These are phyloP conservation scores for Leptodactylus fallax DNA, from an alignment of 2,797 vertebrate species.

Conservation along the genomic window DNA sequence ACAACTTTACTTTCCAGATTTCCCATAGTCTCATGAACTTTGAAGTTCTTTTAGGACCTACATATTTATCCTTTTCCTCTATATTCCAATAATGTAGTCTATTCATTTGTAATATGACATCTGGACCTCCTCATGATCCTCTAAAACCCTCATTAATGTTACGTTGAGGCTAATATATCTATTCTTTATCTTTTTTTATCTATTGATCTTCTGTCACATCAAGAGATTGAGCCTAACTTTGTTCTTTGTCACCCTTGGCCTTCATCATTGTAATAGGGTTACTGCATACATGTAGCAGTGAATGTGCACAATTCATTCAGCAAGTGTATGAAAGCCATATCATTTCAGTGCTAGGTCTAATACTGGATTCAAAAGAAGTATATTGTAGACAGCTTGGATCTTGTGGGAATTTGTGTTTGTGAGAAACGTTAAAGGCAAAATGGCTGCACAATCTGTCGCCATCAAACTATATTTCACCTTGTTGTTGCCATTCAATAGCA, in stretches of 20 bases:
- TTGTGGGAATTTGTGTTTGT: conserved; percentile 32
- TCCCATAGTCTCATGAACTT: conserved; percentile 17
- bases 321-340: not conserved
- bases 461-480: conserved; percentile 16
- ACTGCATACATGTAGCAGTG: not conserved
- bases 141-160: conserved; percentile 14
- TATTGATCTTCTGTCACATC: conserved; percentile 30
- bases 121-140: not conserved
- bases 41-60: not conserved
- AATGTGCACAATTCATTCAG: conserved; percentile 14
- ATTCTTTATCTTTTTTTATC: not conserved
- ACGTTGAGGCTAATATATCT: conserved; percentile 9
- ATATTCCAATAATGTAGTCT: conserved; percentile 12
- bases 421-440: conserved; percentile 23
- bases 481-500: conserved; percentile 6
- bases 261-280: conserved; percentile 21
- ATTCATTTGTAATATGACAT: conserved; percentile 15
- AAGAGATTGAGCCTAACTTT: conserved; percentile 28
- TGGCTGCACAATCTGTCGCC: conserved; percentile 26
- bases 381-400: conserved; percentile 24
- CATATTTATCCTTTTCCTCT: not conserved
- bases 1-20: not conserved
- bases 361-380: not conserved
- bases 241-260: conserved; percentile 16
- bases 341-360: not conserved